Evolutionary conservation across 2,113 vertebrate species (phyloP), one percentile per base, ranked within the genome.

Genomic region (Corythornis madagascariensis): DNA sequence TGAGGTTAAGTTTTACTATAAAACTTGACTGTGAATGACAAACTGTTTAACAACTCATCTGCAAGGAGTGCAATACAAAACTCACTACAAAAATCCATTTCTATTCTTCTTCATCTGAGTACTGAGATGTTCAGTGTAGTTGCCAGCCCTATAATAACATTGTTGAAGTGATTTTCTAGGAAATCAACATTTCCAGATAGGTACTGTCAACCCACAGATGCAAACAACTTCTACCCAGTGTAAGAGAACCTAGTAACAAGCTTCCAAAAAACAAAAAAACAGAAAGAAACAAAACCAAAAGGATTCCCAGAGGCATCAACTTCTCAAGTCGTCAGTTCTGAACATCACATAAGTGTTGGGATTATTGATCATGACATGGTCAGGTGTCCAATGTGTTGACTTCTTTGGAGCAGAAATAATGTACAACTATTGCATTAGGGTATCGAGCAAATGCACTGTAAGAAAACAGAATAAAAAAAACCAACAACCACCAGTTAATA

Each of bases 331-430:
- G 2, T 69, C 88, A 83, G 78, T 67, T 80, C 69, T 53, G 59
- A 86, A 88, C 21, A 88, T 72, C 73, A 7, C 79, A 59, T 14
- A 25, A 85, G 47, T 43, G 35, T 65, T 67, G 78, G 77, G 14
- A 69, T 28, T 69, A 87, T 24, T 63, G 52, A 77, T 21, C 29
- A 19, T 6, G 19, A 47, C 53, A 52, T 67, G 47, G 76, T 98
- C 97, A 99, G 93, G 98, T 98, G 93, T 99, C 99, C 1, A 97
- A 95, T 1, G 99, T 95, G 95, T 98, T 99, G 86, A 98, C 96
- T 89, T 99, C 99, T 97, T 99, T 99, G 97, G 99, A 99, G 97
- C 99, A 99, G 98, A 99, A 99, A 97, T 99, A 99, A 96, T 99
- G 99, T 78, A 99, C 99, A 11, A 99, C 99, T 92, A 99, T 98